Evolutionary conservation across 2,888 invertebrate species (phyloP).

Genomic region (Cerastoderma edule): DNA sequence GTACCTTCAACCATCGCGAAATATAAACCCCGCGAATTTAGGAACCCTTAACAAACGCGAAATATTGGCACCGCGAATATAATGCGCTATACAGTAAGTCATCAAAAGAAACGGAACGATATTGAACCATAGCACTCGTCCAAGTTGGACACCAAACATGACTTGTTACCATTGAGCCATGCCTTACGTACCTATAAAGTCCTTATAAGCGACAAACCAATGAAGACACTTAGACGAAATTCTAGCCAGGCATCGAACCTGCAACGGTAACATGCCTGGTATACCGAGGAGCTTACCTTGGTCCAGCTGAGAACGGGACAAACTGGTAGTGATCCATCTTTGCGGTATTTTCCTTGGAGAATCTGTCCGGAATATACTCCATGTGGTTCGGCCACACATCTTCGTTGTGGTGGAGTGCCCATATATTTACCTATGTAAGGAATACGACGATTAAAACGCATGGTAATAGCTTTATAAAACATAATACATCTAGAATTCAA

Average conservation of each 20-base stretch:
- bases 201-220: neutral
- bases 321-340: constrained; percentile 62
- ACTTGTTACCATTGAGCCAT: no score
- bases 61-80: no score
- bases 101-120: no score
- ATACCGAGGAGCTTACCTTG: constrained; percentile 59
- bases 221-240: neutral
- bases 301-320: constrained; percentile 66
- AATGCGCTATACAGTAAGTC: no score
- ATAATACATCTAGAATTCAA: neutral
- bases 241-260: neutral
- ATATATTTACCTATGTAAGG: constrained; percentile 67
- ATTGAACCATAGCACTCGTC: no score
- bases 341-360: constrained; percentile 55
- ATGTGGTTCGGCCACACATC: constrained; percentile 61
- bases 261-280: neutral
- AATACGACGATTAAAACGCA: neutral
- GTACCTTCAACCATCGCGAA: no score
- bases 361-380: constrained; percentile 64
- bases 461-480: neutral
- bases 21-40: no score
- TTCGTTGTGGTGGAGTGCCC: constrained; percentile 71
- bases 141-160: no score
- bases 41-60: no score
- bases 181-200: neutral